These are phyloP conservation scores for Oreortyx pictus DNA, from an alignment of 2,797 vertebrate species.

Conservation along the genomic window DNA sequence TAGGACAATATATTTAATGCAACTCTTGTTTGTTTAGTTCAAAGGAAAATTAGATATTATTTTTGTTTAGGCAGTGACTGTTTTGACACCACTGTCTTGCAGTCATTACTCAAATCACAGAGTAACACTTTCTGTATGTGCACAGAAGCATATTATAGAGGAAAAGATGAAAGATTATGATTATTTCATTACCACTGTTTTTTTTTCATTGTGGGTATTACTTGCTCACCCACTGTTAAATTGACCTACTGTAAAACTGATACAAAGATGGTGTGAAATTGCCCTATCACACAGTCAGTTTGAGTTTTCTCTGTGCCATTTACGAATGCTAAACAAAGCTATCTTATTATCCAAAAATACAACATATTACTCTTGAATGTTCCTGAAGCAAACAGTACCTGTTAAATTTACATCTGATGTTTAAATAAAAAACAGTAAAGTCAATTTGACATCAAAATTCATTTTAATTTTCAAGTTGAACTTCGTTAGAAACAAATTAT, in stretches of 20 bases:
- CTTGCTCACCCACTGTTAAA: conserved; percentile 40
- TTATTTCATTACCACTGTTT: conserved; percentile 26
- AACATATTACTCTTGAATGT: background rate
- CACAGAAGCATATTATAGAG: background rate
- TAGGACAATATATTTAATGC: background rate
- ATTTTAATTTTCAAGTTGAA: conserved; percentile 11
- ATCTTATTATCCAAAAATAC: background rate
- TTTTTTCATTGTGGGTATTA: conserved; percentile 35
- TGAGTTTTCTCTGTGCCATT: background rate
- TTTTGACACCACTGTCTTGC: conserved; percentile 23
- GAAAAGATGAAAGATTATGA: conserved; percentile 10
- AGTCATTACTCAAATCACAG: conserved; percentile 36
- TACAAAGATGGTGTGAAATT: conserved; percentile 35
- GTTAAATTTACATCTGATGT: background rate
- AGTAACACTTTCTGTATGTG: background rate
- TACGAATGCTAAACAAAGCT: background rate
- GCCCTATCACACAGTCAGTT: conserved; percentile 3
- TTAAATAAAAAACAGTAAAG: background rate
- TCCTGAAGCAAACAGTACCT: background rate
- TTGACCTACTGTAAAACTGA: conserved; percentile 40
- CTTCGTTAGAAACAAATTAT: background rate
- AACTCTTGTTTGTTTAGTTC: background rate
- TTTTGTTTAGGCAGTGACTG: background rate
- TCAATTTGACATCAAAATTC: background rate
- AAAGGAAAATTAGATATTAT: conserved; percentile 14